A percentile compares a stretch with the other conserved stretches of the same genome.
Conservation (phyloP, 1,140 invertebrate species). For the Lineus longissimus region DNA sequence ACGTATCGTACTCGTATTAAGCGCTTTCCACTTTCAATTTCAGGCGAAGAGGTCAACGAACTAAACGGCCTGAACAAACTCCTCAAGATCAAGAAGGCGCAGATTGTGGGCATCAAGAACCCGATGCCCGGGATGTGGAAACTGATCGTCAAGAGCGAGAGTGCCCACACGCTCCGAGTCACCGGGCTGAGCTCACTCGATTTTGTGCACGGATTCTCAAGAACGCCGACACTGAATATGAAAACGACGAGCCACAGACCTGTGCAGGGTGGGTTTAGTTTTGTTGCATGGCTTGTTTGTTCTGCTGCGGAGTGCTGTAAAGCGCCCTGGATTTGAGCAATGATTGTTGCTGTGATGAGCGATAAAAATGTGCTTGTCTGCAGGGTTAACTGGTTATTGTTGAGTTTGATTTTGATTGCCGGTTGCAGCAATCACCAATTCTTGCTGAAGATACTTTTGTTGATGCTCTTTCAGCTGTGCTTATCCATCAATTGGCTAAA, state of each 20-base stretch:
- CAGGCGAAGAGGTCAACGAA: constrained; percentile 26
- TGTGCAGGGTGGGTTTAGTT: constrained; percentile 57
- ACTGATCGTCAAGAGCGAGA: constrained; percentile 61
- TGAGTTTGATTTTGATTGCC: too few species aligned
- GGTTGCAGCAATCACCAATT: too few species aligned
- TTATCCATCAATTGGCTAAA: too few species aligned
- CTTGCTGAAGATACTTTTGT: too few species aligned
- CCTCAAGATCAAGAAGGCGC: constrained; percentile 63
- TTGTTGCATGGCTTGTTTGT: not conserved
- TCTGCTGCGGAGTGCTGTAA: not conserved
- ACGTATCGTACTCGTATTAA: too few species aligned
- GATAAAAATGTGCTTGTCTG: too few species aligned
- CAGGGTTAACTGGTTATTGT: too few species aligned
- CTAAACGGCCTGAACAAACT: constrained; percentile 57
- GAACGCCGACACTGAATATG: constrained; percentile 55
- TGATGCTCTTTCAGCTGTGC: too few species aligned
- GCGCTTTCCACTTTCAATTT: not conserved
- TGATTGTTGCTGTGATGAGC: too few species aligned
- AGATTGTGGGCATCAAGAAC: constrained; percentile 62
- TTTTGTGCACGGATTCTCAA: constrained; percentile 68
- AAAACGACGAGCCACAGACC: constrained; percentile 61
- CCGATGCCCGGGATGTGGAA: constrained; percentile 64
- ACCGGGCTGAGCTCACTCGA: constrained; percentile 64
- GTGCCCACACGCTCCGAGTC: constrained; percentile 64
- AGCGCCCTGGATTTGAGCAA: too few species aligned